Conservation (phyloP, 2,113 vertebrate species). For the Pavo muticus region DNA sequence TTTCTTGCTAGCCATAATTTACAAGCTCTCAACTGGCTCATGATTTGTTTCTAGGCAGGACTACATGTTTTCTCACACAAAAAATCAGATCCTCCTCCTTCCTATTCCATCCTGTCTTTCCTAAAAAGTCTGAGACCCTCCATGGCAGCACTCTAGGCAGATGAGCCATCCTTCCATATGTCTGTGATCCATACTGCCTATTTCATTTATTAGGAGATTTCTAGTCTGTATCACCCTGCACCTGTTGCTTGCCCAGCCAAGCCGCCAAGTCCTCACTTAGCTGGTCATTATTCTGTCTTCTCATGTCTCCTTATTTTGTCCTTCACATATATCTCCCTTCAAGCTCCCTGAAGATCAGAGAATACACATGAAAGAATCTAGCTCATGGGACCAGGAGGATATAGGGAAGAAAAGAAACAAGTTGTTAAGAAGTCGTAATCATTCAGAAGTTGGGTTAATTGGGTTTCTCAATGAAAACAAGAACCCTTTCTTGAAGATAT, state of each 20-base stretch:
- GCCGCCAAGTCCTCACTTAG: neutral
- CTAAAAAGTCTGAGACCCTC: neutral
- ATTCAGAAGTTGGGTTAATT: constrained; percentile 37
- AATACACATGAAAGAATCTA: neutral
- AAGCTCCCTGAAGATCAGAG: neutral
- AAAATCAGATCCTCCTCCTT: neutral
- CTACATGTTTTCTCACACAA: neutral
- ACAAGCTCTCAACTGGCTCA: accelerated
- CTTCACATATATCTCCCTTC: neutral
- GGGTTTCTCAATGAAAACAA: constrained; percentile 35
- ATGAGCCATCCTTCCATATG: accelerated
- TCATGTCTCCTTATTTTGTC: neutral
- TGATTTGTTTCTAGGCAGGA: neutral
- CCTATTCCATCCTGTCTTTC: accelerated
- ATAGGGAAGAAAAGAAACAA: neutral
- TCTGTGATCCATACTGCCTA: neutral
- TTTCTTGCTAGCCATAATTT: neutral
- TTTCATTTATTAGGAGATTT: neutral
- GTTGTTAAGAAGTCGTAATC: neutral
- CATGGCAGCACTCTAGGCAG: accelerated
- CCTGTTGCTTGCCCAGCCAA: neutral
- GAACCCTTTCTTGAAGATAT: constrained; percentile 5
- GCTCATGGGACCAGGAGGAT: neutral
- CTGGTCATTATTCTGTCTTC: neutral
- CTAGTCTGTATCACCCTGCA: neutral